Evolutionary conservation across 2,888 invertebrate genomes (phyloP), one percentile per base, ranked within the genome.

Genomic region (Harmothoe impar): DNA sequence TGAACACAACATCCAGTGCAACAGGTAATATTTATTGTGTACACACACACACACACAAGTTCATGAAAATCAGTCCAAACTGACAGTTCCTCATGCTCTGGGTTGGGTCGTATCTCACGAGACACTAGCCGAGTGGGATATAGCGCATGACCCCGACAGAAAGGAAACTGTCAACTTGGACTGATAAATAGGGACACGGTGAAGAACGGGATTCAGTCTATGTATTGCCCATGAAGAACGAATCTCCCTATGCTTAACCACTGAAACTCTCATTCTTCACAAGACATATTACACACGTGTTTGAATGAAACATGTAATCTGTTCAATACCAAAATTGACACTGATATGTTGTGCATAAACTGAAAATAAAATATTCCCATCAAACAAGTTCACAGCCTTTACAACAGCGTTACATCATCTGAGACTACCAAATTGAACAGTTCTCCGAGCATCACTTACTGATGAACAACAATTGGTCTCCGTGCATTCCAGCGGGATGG

Each of bases 381-480:
- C 62, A 62, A 62, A 62, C 23, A 62, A 62, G 20, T n/a, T 1
- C 62, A 62, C 62, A 62, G n/a, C 7, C 3, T 62, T 62, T 62
- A 62, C 62, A 62, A 62, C 62, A 62, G 62, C 7, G 62, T 62
- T 62, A 62, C 62, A 43, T 43, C 43, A 43, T 62, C n/a, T 62
- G 62, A 20, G 62, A 62, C 62, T 62, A 62, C 62, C 62, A n/a
- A 62, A 1, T 20, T 62, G 20, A 20, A 62, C 62, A 62, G 62
- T 62, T 62, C 23, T 20, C n/a, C 20, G 7, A 62, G 15, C 31
- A 20, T 54, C 25, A 86, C 86, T 86, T 86, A 86, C 86, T 86
- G 86, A 54, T 86, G 86, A 86, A 54, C 54, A 86, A 86, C 86
- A 86, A 86, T 86, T 86, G 25, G 54, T 86, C 54, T 86, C 86